phyloP scores from a whole-genome alignment of 1,140 invertebrate genomes.

The Drosophila punjabiensis region DNA sequence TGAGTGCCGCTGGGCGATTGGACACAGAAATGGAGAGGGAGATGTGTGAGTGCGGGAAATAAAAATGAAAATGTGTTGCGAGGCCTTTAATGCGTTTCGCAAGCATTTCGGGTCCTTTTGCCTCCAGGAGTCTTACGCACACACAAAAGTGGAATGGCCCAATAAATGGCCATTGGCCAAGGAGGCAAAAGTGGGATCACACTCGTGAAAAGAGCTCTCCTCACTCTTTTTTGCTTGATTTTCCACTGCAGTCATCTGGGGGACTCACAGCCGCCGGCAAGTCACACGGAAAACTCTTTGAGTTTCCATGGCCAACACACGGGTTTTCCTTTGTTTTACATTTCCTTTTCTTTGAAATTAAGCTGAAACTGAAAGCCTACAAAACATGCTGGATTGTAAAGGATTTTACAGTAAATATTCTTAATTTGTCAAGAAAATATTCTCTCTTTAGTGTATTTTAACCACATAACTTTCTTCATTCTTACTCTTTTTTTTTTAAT shows the following conservation, averaged over 20 bases:
- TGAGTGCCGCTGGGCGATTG: constrained; percentile 59
- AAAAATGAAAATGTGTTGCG: constrained; percentile 65
- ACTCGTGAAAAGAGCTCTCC: neutral
- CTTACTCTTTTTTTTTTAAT: no score
- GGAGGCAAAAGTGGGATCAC: constrained; percentile 25
- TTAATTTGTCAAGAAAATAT: neutral
- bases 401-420: neutral
- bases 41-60: constrained; percentile 36
- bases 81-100: constrained; percentile 77
- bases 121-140: constrained; percentile 37
- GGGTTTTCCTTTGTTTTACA: constrained; percentile 40
- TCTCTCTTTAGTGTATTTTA: neutral
- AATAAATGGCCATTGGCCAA: constrained; percentile 66
- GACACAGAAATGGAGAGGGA: constrained; percentile 10
- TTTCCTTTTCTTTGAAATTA: neutral
- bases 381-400: neutral
- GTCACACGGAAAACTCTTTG: constrained; percentile 77
- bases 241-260: constrained; percentile 35
- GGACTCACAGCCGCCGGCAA: constrained; percentile 36
- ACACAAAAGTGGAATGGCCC: constrained; percentile 49
- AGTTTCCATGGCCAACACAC: constrained; percentile 38
- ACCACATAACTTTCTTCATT: neutral
- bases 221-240: neutral
- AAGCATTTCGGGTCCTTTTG: constrained; percentile 44
- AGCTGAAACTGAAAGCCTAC: neutral